These are phyloP conservation scores for Nemotelus nigrinus DNA, from an alignment of 2,888 invertebrate species.

Conservation along the genomic window DNA sequence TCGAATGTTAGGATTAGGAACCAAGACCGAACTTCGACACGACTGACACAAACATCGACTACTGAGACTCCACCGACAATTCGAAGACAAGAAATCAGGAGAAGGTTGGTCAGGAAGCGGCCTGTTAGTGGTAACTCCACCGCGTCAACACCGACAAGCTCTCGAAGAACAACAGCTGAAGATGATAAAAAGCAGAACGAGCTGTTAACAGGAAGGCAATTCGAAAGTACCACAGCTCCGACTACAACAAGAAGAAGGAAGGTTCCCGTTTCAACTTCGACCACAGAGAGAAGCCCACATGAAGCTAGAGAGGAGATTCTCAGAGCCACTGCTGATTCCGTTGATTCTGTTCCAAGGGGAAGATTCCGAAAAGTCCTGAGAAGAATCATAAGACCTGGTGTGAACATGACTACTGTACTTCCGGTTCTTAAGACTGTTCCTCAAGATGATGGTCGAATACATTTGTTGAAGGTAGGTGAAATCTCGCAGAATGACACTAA, in stretches of 20 bases:
- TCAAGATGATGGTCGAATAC: not conserved
- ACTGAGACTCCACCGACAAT: conserved; percentile 19
- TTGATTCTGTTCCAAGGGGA: conserved; percentile 54
- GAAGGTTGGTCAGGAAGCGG: conserved; percentile 27
- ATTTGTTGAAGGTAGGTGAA: conserved; percentile 18
- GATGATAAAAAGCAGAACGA: conserved; percentile 10
- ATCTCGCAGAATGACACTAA: not conserved
- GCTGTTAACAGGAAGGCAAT: not conserved
- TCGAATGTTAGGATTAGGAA: not conserved
- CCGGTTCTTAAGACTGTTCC: not conserved
- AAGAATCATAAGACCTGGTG: conserved; percentile 57
- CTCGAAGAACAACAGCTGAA: not conserved
- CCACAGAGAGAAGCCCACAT: not conserved
- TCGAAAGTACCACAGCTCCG: not conserved
- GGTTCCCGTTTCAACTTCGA: not conserved
- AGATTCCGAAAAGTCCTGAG: conserved; percentile 59
- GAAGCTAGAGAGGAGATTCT: not conserved
- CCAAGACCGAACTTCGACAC: not conserved
- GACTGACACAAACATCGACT: not conserved
- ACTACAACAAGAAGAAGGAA: conserved; percentile 1
- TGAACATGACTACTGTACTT: not conserved
- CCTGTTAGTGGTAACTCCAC: not conserved
- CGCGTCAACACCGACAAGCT: conserved; percentile 1
- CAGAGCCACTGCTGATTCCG: conserved; percentile 49
- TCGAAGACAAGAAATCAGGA: conserved; percentile 2